A percentile compares a stretch with the other conserved stretches of the same genome.
These are phyloP conservation scores for Callaeas wilsoni DNA, from an alignment of 2,113 vertebrate genomes.

Conservation along the genomic window DNA sequence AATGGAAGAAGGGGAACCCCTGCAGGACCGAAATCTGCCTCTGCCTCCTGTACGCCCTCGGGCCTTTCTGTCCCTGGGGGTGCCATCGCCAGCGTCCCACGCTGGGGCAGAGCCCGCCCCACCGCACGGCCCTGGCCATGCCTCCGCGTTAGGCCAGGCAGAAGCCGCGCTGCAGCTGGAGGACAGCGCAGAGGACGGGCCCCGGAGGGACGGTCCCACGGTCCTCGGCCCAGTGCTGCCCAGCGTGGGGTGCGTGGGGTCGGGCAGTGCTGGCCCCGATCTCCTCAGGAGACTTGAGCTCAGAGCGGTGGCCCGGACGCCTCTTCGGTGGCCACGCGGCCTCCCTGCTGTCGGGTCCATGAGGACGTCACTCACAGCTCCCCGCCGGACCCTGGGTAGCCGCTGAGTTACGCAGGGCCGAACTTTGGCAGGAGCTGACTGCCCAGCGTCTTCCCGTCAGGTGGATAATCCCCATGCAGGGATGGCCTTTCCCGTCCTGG, in stretches of 20 bases:
- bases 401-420: accelerated
- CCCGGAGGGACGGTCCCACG: accelerated
- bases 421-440: neutral
- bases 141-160: neutral
- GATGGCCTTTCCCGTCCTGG: neutral
- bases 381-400: accelerated
- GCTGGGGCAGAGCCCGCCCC: neutral
- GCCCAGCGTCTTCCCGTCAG: neutral
- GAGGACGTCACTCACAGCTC: neutral
- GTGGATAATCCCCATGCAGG: neutral
- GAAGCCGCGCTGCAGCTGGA: neutral
- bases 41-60: neutral
- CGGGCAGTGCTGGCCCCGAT: accelerated
- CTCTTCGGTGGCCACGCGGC: neutral
- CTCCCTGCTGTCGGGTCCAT: accelerated
- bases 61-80: neutral
- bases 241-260: accelerated
- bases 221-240: accelerated
- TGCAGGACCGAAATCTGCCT: neutral
- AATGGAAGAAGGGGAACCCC: neutral
- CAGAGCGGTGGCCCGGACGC: accelerated
- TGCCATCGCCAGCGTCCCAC: accelerated
- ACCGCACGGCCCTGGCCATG: accelerated
- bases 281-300: neutral
- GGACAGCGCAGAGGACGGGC: neutral